A percentile compares a stretch with the other conserved stretches of the same genome.
Evolutionary conservation across 1,140 invertebrate species (phyloP).

Genomic region (Drosophila busckii): DNA sequence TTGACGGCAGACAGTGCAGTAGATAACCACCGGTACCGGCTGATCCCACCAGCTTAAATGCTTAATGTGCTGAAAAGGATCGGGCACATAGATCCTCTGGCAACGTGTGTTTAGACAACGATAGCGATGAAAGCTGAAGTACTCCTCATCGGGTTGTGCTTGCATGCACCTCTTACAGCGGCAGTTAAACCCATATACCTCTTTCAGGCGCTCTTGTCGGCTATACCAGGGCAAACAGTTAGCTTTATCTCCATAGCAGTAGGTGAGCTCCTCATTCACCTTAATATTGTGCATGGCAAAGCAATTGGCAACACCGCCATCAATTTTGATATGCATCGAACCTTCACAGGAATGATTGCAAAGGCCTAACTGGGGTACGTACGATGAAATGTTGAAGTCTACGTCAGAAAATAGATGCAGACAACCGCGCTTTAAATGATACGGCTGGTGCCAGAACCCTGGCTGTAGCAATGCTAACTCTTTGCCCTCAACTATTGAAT

Average conservation of each 20-base stretch:
- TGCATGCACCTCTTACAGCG: conserved; percentile 38
- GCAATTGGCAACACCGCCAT: conserved; percentile 37
- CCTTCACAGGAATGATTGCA: conserved; percentile 60
- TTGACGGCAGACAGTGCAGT: conserved; percentile 35
- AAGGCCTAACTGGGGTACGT: conserved; percentile 59
- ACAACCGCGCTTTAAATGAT: conserved; percentile 33
- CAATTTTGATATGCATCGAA: conserved; percentile 37
- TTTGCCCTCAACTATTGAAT: conserved; percentile 47
- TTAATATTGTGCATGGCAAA: conserved; percentile 22
- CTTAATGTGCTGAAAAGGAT: not conserved
- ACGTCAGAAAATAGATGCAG: conserved; percentile 39
- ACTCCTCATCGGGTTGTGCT: conserved; percentile 38
- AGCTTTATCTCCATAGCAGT: conserved; percentile 58
- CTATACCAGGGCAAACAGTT: conserved; percentile 10
- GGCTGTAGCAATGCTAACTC: conserved; percentile 41
- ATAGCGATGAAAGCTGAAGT: conserved; percentile 53
- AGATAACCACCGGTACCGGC: not conserved
- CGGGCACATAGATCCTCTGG: conserved; percentile 22
- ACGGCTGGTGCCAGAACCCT: conserved; percentile 38
- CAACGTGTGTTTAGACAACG: conserved; percentile 47
- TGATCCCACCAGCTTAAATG: conserved; percentile 49
- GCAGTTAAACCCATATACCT: conserved; percentile 56
- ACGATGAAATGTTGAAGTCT: conserved; percentile 48
- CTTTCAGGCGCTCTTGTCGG: conserved; percentile 19
- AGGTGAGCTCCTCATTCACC: conserved; percentile 50